A percentile compares a stretch with the other conserved stretches of the same genome.
Conservation (phyloP, 53 echinoderm and acorn worm species). For the Holothuria scabra region DNA sequence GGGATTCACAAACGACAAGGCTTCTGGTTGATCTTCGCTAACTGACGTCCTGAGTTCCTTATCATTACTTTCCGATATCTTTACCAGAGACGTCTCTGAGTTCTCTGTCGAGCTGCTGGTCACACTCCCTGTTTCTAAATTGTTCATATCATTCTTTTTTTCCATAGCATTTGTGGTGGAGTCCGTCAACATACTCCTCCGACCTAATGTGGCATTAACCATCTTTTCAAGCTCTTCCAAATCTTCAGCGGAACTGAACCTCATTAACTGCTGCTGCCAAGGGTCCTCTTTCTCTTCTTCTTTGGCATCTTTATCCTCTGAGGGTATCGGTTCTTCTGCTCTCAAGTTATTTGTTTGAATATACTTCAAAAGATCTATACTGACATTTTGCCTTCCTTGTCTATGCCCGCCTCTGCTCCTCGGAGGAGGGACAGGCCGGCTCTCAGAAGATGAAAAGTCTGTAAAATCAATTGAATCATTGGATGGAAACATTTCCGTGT, state of each 20-base stretch:
- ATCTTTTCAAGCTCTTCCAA: conserved; percentile 22
- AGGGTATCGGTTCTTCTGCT: neutral
- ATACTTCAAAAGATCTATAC: conserved; percentile 24
- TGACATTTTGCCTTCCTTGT: neutral
- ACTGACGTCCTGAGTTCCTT: neutral
- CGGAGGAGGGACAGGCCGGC: conserved; percentile 66
- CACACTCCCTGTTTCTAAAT: neutral
- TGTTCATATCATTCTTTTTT: neutral
- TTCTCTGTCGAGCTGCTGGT: neutral
- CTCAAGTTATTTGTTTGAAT: conserved; percentile 22
- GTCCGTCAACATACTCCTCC: neutral
- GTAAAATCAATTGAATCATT: conserved; percentile 82
- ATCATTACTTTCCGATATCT: too few relatives aligned
- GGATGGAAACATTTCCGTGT: conserved; percentile 89
- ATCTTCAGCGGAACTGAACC: conserved; percentile 29
- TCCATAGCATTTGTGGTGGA: too few relatives aligned
- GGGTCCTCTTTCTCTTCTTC: neutral
- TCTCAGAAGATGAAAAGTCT: neutral
- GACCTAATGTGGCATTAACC: conserved; percentile 12
- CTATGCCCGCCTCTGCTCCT: conserved; percentile 38
- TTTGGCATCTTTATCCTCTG: neutral
- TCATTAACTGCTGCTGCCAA: conserved; percentile 29
- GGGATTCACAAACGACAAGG: conserved; percentile 18
- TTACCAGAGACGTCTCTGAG: neutral
- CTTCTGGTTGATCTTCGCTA: conserved; percentile 5